phyloP scores from a whole-genome alignment of 2,113 vertebrate genomes.

The Chauna torquata region DNA sequence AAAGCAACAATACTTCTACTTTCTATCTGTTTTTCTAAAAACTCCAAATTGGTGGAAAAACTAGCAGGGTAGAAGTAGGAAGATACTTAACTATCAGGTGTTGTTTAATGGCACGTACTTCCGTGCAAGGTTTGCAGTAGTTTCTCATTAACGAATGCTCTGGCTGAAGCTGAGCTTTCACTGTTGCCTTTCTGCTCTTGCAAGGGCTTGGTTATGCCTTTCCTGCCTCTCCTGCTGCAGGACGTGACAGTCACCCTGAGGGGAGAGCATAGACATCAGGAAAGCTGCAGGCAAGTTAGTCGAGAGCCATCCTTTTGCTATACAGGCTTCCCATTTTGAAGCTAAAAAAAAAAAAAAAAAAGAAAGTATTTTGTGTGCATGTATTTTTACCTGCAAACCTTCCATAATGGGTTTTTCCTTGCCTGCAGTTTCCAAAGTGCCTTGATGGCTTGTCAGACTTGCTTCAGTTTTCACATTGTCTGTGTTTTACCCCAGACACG shows the following conservation, averaged over 20 bases:
- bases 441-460: background rate
- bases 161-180: background rate
- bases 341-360: background rate
- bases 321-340: background rate
- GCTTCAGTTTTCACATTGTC: background rate
- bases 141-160: background rate
- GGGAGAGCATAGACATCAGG: too few species aligned
- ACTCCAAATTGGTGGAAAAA: accelerated
- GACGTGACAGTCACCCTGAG: too few species aligned
- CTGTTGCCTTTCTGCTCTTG: background rate
- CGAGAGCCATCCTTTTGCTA: too few species aligned
- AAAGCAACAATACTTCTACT: background rate
- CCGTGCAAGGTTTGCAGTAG: background rate
- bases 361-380: too few species aligned
- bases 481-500: too few species aligned
- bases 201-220: too few species aligned
- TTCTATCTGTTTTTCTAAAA: background rate
- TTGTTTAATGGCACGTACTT: background rate
- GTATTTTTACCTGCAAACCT: background rate
- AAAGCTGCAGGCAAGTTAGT: background rate
- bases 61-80: accelerated
- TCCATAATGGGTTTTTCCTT: background rate
- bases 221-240: too few species aligned
- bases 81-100: background rate
- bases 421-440: background rate